phyloP scores from a whole-genome alignment of 2,797 vertebrate genomes.

The Rhinichthys osculus region DNA sequence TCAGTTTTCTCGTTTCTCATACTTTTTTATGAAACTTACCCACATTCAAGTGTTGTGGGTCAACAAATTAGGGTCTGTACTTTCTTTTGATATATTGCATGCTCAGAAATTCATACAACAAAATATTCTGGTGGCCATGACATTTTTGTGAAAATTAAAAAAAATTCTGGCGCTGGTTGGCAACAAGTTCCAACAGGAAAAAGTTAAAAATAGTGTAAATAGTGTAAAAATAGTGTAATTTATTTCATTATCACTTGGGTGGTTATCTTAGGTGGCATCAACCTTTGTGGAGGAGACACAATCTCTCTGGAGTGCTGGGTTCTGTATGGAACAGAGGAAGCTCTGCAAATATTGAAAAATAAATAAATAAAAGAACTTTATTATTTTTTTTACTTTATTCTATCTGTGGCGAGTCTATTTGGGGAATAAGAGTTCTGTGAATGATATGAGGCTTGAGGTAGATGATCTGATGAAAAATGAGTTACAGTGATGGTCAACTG shows the following conservation, averaged over 20 bases:
- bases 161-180: too few species aligned
- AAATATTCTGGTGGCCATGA: too few species aligned
- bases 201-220: not conserved
- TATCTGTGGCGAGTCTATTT: slow-evolving; percentile 57
- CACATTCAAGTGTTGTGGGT: too few species aligned
- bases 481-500: slow-evolving; percentile 50
- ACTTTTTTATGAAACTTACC: too few species aligned
- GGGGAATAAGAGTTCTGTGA: slow-evolving; percentile 42
- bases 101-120: too few species aligned
- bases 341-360: slow-evolving; percentile 46
- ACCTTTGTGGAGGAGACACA: slow-evolving; percentile 19
- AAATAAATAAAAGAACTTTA: slow-evolving; percentile 47
- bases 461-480: slow-evolving; percentile 60
- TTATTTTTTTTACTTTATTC: slow-evolving; percentile 53
- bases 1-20: too few species aligned
- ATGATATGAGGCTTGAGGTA: slow-evolving; percentile 43
- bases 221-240: not conserved
- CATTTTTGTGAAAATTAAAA: too few species aligned
- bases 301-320: slow-evolving; percentile 33
- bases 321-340: not conserved
- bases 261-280: slow-evolving; percentile 19
- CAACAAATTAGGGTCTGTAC: too few species aligned
- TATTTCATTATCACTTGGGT: not conserved
- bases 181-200: too few species aligned
- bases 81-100: too few species aligned